Evolutionary conservation across 2,113 vertebrate species (phyloP), one percentile per base, ranked within the genome.

Genomic region (Oreochromis niloticus): DNA sequence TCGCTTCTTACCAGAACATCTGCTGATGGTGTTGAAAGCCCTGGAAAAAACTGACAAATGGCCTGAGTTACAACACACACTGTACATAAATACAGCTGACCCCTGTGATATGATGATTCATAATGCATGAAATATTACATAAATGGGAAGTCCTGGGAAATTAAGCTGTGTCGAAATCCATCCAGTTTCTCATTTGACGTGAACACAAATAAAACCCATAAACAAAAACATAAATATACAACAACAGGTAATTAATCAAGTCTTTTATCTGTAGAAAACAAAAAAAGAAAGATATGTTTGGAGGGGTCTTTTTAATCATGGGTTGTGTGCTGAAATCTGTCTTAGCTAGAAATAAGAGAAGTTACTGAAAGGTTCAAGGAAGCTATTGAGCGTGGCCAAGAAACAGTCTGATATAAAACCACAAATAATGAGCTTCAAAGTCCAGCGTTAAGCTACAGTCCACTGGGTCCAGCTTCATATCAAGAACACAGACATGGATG

Each of bases 41-140:
- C 54, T 55, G n/a, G 27, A 4, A 50, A 50, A 78, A 32, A 17
- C 27, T 78, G 46, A 3, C 17, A 78, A 78, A 78, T 32, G 71
- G 71, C 14, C 16, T 19, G 71, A 78, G 43, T 50, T 50, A n/a
- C 27, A 78, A 32, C 27, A 50, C 27, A 50, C 43, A 32, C 16
- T 50, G 46, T 6, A 52, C 46, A 52, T 78, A 78, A 52, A 75
- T 19, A 30, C 71, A 30, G 9, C 71, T 48, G 43, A 75, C 71
- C 24, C 71, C 46, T 52, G 17, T 78, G 46, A 50, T 32, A 78
- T 8, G 46, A 78, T 50, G 46, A 78, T 52, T 34, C 46, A 78
- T 52, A 52, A n/a, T n/a, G 46, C 7, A 52, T 78, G 73, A 52
- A 78, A 78, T 78, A 50, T 34, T 78, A 78, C 27, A 78, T 13